Base-by-base conservation (phyloP, 2,888 invertebrate genomes). In the Tetragonisca angustula region DNA sequence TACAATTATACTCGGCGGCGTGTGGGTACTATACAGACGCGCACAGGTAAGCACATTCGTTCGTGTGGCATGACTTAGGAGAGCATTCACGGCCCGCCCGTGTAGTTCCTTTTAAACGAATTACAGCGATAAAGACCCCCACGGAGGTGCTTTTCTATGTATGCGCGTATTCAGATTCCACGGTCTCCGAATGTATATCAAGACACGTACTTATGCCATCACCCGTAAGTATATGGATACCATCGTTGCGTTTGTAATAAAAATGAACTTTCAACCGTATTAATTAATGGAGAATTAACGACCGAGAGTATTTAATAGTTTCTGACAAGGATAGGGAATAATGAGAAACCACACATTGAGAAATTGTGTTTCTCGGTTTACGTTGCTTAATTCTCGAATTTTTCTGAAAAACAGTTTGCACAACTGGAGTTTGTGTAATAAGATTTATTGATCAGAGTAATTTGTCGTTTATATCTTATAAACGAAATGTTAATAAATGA, bases 41-140 rank as follows among this genome's bases (percentile, higher is more conserved):
- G 84, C 50, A 82, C 86, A 82, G 87, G 87, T 87, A 83, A 86
- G 85, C 89, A 86, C 84, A 81, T 81, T 88, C 88, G 90, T 90
- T 87, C 91, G 91, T 87, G 92, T 88, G 90, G 91, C 89, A 92
- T 92, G 92, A 92, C 92, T 92, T 89, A 89, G 88, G 85, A 83
- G 78, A 78, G 79, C 84, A 71, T 84, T 83, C 87, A 85, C 83
- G 89, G 84, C 84, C 87, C 86, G 84, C 87, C 87, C 89, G 87
- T 90, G 88, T 91, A 87, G 89, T 89, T 90, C 87, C 88, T 87
- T 89, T 92, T 92, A 91, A 93, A 92, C 91, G 93, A 93, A 93
- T 92, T 92, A 92, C 87, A 89, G 81, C 90, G 90, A 93, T 92
- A 91, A 92, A 92, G 86, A 85, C 82, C 81, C 81, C 81, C 86